phyloP scores from a whole-genome alignment of 2,888 invertebrate species.

The Oegoconia quadripuncta region DNA sequence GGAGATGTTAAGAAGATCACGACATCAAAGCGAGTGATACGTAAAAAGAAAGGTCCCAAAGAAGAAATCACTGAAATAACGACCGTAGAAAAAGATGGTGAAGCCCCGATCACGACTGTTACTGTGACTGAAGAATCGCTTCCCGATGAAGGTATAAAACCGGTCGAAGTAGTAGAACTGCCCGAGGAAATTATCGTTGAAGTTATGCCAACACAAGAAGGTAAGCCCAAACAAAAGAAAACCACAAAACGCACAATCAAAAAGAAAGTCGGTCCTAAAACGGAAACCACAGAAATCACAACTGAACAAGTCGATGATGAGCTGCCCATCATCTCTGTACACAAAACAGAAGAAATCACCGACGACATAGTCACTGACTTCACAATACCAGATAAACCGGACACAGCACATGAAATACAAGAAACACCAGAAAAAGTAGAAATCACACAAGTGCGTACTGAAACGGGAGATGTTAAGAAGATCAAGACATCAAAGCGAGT shows the following conservation, averaged over 20 bases:
- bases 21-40: conserved; percentile 16
- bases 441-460: conserved; percentile 25
- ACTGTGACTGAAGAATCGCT: conserved; percentile 21
- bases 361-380: conserved; percentile 27
- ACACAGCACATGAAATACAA: conserved; percentile 30
- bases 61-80: conserved; percentile 27
- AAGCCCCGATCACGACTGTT: conserved; percentile 26
- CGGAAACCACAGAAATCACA: conserved; percentile 41
- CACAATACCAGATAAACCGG: conserved; percentile 5
- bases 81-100: conserved; percentile 32
- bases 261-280: conserved; percentile 36
- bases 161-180: conserved; percentile 26
- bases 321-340: conserved; percentile 52
- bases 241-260: conserved; percentile 53
- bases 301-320: conserved; percentile 63
- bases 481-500: conserved; percentile 31
- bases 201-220: conserved; percentile 21
- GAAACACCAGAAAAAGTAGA: conserved; percentile 32
- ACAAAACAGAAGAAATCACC: conserved; percentile 42
- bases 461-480: conserved; percentile 34
- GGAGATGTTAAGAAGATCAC: conserved; percentile 26
- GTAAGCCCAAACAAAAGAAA: conserved; percentile 22
- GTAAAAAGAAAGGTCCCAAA: conserved; percentile 21
- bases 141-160: conserved; percentile 36
- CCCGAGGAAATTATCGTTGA: conserved; percentile 26